These are phyloP conservation scores for Eulemur mongoz DNA, from an alignment of 2,797 vertebrate species.

Conservation along the genomic window DNA sequence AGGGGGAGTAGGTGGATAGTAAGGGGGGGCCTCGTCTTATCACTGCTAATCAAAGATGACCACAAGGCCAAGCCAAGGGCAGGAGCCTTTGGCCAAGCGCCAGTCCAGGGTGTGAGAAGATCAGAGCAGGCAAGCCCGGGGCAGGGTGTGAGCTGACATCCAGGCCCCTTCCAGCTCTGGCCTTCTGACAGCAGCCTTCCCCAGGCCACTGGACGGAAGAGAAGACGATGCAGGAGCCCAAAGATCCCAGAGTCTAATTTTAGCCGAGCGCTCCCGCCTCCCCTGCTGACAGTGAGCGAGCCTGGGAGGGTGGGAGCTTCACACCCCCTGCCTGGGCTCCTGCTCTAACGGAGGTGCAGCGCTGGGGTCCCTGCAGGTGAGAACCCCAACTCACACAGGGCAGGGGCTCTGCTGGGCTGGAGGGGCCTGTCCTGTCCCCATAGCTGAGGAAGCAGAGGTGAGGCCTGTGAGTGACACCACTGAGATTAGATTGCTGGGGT, in stretches of 20 bases:
- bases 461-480: not conserved
- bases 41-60: conserved; percentile 28
- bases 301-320: not conserved
- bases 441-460: not conserved
- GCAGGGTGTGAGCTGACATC: not conserved
- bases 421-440: not conserved
- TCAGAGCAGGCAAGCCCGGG: conserved; percentile 21
- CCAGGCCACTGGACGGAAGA: not conserved
- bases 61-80: conserved; percentile 59
- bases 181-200: conserved; percentile 59
- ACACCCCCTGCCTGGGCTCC: not conserved
- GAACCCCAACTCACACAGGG: not conserved
- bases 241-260: conserved; percentile 75
- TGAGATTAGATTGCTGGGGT: not conserved
- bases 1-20: not conserved
- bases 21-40: not conserved
- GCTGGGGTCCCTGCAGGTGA: not conserved
- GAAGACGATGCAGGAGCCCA: not conserved
- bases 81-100: conserved; percentile 26
- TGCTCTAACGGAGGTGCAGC: not conserved
- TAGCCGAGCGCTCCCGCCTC: conserved; percentile 42
- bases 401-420: not conserved
- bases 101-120: conserved; percentile 54
- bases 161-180: conserved; percentile 32
- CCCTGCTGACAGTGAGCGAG: conserved; percentile 40